phyloP scores from a whole-genome alignment of 2,797 vertebrate genomes.

The Peromyscus nudipes region DNA sequence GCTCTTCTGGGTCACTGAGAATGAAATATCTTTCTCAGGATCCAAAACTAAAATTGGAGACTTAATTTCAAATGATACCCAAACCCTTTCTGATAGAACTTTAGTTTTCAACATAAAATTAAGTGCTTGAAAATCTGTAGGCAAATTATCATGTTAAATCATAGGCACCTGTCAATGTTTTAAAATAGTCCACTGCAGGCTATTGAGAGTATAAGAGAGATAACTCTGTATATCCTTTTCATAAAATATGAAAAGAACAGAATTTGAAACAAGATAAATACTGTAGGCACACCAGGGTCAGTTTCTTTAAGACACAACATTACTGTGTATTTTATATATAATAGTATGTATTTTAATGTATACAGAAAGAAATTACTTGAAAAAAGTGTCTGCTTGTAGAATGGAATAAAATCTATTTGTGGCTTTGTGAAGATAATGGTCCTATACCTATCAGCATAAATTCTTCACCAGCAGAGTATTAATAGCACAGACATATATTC shows the following conservation, averaged over 20 bases:
- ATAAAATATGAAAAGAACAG: not conserved
- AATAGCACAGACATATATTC: not conserved
- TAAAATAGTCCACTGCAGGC: constrained; percentile 53
- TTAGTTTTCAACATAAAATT: constrained; percentile 67
- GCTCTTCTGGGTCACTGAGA: constrained; percentile 22
- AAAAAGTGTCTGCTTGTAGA: not conserved
- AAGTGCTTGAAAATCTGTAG: constrained; percentile 57
- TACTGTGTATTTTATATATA: not conserved
- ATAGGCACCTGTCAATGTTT: constrained; percentile 61
- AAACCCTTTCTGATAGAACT: constrained; percentile 42
- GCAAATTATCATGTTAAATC: constrained; percentile 66
- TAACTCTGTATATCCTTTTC: constrained; percentile 45
- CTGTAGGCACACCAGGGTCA: not conserved
- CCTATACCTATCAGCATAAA: not conserved
- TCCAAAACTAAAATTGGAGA: constrained; percentile 69
- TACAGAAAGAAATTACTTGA: not conserved
- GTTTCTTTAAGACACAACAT: not conserved
- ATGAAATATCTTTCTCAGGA: constrained; percentile 57
- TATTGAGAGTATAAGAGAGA: constrained; percentile 32
- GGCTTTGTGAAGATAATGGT: not conserved
- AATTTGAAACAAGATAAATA: constrained; percentile 11
- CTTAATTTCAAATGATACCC: constrained; percentile 68
- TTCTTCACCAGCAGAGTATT: not conserved
- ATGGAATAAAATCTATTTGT: not conserved
- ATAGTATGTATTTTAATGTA: not conserved